These are phyloP conservation scores for Criorhina ranunculi DNA, from an alignment of 2,888 invertebrate species.

Conservation along the genomic window DNA sequence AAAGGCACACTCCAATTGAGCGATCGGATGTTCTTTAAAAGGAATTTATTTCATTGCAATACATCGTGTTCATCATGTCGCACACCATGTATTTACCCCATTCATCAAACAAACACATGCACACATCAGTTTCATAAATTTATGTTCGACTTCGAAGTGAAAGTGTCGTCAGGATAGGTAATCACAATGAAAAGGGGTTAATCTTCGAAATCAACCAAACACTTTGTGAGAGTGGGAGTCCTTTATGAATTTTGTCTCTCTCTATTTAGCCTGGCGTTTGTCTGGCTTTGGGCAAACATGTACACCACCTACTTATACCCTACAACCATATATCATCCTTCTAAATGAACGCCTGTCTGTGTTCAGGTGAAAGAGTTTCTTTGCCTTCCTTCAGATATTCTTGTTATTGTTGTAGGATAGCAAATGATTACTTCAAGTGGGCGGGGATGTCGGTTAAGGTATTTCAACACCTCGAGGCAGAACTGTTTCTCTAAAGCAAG, in stretches of 20 bases:
- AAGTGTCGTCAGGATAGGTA: constrained; percentile 23
- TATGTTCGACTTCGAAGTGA: constrained; percentile 25
- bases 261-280: background rate
- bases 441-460: constrained; percentile 40
- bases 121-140: constrained; percentile 17
- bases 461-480: constrained; percentile 51
- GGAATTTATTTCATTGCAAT: background rate
- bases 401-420: constrained; percentile 17
- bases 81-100: constrained; percentile 1
- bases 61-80: background rate
- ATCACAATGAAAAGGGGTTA: constrained; percentile 40
- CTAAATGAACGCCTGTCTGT: constrained; percentile 16
- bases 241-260: background rate
- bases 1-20: constrained; percentile 11
- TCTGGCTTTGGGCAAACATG: constrained; percentile 1
- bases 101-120: background rate
- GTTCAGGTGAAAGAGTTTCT: constrained; percentile 9
- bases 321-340: constrained; percentile 17
- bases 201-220: constrained; percentile 34
- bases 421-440: constrained; percentile 24
- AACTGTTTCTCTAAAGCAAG: constrained; percentile 36
- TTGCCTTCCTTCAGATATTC: constrained; percentile 7
- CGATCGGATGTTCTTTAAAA: constrained; percentile 12
- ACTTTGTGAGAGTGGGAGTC: background rate
- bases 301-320: constrained; percentile 1